Conservation (phyloP, 2,113 vertebrate genomes). For the Ailuropoda melanoleuca region DNA sequence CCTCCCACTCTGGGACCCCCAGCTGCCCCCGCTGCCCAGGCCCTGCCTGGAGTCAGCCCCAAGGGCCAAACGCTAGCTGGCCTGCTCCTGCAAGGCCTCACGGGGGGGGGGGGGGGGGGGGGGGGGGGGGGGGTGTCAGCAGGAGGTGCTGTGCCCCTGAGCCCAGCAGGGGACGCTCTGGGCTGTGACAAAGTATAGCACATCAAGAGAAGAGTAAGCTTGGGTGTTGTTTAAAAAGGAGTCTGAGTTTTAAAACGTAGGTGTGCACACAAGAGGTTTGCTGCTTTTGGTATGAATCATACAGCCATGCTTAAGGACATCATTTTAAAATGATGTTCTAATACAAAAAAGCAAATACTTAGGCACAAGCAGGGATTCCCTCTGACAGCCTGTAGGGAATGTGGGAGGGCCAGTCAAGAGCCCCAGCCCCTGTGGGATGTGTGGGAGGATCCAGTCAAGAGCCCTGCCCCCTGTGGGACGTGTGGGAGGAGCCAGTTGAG, state of each 20-base stretch:
- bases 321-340: neutral
- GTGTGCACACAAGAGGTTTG: fast-evolving
- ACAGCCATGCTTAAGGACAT: neutral
- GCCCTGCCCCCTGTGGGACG: neutral
- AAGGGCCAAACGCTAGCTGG: fast-evolving
- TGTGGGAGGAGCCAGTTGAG: too few species aligned
- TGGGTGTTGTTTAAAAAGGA: fast-evolving
- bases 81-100: neutral
- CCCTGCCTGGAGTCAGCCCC: neutral
- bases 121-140: too few species aligned
- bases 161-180: neutral
- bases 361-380: neutral
- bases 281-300: neutral
- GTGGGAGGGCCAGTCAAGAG: too few species aligned
- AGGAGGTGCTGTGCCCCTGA: neutral
- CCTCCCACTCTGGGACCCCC: neutral
- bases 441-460: too few species aligned
- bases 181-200: neutral
- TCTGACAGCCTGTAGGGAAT: neutral
- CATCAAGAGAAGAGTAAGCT: fast-evolving
- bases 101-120: too few species aligned
- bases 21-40: fast-evolving
- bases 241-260: too few species aligned
- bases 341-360: neutral
- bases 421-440: too few species aligned